Base-by-base conservation (phyloP, 2,888 invertebrate genomes). In the Copidosoma aretas region DNA sequence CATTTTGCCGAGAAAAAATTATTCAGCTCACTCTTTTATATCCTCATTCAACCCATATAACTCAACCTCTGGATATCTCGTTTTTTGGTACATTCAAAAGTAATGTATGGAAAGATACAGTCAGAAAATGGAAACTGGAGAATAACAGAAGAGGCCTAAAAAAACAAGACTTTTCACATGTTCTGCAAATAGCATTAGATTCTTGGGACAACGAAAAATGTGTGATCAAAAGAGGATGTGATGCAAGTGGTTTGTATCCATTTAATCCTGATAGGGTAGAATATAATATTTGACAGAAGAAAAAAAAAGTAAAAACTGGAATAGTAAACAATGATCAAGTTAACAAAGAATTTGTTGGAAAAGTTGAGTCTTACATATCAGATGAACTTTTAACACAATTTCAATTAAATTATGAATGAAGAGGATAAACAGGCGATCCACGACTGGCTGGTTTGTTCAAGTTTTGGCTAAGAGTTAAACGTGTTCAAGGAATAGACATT, bases 131-230 rank as follows among this genome's bases (percentile, higher is more conserved):
- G 39, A 32, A n/a, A 21, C 25, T 14, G 21, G n/a, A 8, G 1
- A 39, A n/a, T 32, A 59, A 32, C 46, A 59, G 59, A 22, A 59
- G 46, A 14, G 49, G 49, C 49, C 19, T 49, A 19, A 49, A 49
- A 43, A 49, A 49, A 49, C 17, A 49, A 49, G 49, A 49, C 17
- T 49, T 49, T 5, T 15, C 49, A n/a, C 49, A 15, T n/a, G 15
- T 49, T 15, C 10, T 49, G 49, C 19, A n/a, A 19, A 4, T 5
- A 49, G 15, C 49, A 19, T 19, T 49, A 49, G 19, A 49, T 19
- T 49, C 49, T n/a, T 49, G 49, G 49, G 10, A 49, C 3, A 49
- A 49, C 10, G 49, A 49, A 49, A 15, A 49, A 49, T 2, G 10
- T 15, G 49, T 49, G 15, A 19, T 49, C 17, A 49, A n/a, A n/a